phyloP scores from a whole-genome alignment of 2,797 vertebrate genomes.

The Sebastolobus altivelis region DNA sequence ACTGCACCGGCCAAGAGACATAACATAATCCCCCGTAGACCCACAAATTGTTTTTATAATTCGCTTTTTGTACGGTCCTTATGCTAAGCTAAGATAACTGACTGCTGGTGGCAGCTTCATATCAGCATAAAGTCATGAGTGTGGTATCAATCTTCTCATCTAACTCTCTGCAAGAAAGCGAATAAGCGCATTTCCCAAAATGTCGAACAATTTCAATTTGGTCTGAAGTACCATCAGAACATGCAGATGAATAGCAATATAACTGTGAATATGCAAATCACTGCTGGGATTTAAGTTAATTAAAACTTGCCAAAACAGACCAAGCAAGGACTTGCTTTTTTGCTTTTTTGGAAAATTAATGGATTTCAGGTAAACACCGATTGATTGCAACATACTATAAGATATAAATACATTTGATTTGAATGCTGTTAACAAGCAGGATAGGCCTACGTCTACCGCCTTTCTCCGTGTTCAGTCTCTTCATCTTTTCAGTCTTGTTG shows the following conservation, averaged over 20 bases:
- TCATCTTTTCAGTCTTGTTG: slow-evolving; percentile 35
- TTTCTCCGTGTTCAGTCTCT: slow-evolving; percentile 4
- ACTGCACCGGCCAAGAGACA: background rate
- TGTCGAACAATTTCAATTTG: background rate
- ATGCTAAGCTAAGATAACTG: too few relatives aligned
- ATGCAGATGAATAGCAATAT: background rate
- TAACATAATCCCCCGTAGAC: too few relatives aligned
- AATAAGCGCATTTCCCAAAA: background rate
- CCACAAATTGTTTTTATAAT: too few relatives aligned
- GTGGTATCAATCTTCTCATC: background rate
- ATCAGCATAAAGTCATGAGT: background rate
- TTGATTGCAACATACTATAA: background rate
- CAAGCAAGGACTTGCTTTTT: background rate
- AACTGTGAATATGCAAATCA: background rate
- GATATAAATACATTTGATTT: slow-evolving; percentile 2
- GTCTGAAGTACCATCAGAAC: background rate
- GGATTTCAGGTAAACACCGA: slow-evolving; percentile 1
- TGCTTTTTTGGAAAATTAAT: background rate
- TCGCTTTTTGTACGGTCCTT: too few relatives aligned
- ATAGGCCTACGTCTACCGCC: background rate
- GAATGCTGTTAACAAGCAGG: background rate
- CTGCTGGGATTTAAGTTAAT: background rate
- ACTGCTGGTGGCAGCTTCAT: background rate
- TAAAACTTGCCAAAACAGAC: background rate
- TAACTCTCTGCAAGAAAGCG: background rate